Evolutionary conservation across 2,888 invertebrate genomes (phyloP).

Genomic region (Mythimna loreyi): DNA sequence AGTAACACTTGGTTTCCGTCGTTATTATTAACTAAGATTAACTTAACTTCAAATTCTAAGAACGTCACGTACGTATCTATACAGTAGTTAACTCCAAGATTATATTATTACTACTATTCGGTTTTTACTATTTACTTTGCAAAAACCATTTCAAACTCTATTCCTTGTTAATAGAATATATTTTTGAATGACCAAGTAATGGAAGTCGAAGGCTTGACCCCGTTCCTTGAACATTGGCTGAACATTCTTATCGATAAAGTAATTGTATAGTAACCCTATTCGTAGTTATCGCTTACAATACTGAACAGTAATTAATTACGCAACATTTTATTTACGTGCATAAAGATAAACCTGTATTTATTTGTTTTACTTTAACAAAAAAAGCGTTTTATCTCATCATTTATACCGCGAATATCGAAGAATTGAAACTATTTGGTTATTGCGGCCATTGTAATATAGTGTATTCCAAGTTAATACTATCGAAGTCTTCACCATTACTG

Average conservation of each 20-base stretch:
- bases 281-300: constrained; percentile 32
- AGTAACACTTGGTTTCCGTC: not conserved
- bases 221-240: constrained; percentile 26
- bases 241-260: constrained; percentile 55
- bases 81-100: constrained; percentile 12
- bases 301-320: constrained; percentile 39
- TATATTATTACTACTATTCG: constrained; percentile 24
- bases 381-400: no score
- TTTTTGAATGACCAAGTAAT: constrained; percentile 5
- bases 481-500: no score
- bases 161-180: fast-evolving
- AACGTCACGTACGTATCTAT: constrained; percentile 16
- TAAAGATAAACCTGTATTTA: not conserved
- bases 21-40: constrained; percentile 10
- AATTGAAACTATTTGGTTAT: no score
- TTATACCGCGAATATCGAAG: no score
- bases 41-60: constrained; percentile 15
- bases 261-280: constrained; percentile 50
- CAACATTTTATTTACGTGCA: constrained; percentile 25
- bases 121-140: constrained; percentile 17
- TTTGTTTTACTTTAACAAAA: not conserved
- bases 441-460: no score
- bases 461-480: no score
- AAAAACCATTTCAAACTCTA: constrained; percentile 6
- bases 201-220: constrained; percentile 18